phyloP scores from a whole-genome alignment of 1,140 invertebrate species.

The Neotoxoptera formosana region DNA sequence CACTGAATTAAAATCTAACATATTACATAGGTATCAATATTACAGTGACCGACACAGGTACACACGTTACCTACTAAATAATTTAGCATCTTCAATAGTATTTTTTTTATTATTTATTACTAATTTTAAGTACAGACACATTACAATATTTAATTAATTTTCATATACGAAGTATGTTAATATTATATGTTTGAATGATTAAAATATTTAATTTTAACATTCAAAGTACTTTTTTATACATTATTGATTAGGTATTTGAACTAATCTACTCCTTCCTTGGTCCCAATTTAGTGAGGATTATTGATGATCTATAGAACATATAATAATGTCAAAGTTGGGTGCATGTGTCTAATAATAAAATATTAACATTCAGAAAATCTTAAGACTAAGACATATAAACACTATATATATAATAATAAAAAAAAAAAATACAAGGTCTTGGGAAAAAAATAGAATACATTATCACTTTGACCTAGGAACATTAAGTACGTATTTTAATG shows the following conservation, averaged over 20 bases:
- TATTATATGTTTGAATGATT: background rate
- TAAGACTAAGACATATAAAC: background rate
- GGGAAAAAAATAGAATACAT: background rate
- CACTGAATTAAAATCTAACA: background rate
- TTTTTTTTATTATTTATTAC: background rate
- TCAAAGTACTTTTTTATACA: background rate
- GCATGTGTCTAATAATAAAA: background rate
- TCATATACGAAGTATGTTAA: too few species aligned
- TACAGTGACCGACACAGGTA: background rate
- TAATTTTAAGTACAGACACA: background rate
- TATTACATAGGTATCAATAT: background rate
- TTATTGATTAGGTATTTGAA: background rate
- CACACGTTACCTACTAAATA: background rate
- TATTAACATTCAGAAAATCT: background rate
- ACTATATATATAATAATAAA: background rate
- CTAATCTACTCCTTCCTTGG: background rate
- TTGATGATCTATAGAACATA: background rate
- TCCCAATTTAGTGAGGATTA: background rate
- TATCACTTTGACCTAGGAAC: conserved; percentile 29
- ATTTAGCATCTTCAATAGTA: background rate
- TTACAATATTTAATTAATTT: background rate
- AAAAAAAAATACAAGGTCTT: background rate
- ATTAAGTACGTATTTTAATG: conserved; percentile 30
- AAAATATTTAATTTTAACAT: background rate
- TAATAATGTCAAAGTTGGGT: background rate